Evolutionary conservation across 2,113 vertebrate genomes (phyloP).

Genomic region (Ophiodon elongatus): DNA sequence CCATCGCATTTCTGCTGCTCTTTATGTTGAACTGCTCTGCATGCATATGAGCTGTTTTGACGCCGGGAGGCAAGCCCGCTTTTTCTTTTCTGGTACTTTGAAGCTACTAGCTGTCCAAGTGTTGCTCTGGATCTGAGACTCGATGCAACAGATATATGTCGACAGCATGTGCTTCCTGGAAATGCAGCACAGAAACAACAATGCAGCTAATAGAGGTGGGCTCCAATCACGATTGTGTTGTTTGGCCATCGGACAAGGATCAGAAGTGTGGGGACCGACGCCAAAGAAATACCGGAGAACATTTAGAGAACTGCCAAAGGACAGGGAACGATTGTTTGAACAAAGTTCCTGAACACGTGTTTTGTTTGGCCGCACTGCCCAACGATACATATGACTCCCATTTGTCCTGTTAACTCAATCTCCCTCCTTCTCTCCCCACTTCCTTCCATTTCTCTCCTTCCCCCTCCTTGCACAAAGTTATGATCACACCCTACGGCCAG

Average conservation of each 20-base stretch:
- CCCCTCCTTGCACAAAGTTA: conserved; percentile 36
- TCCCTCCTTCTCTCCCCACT: conserved; percentile 35
- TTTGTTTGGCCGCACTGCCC: conserved; percentile 62
- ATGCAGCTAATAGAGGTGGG: not conserved
- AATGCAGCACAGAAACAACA: not conserved
- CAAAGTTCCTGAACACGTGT: conserved; percentile 55
- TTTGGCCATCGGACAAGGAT: conserved; percentile 60
- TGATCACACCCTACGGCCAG: conserved; percentile 37
- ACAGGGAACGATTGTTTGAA: conserved; percentile 27
- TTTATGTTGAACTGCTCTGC: conserved; percentile 28
- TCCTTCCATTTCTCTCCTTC: conserved; percentile 13
- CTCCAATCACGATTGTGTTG: conserved; percentile 47
- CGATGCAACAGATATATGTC: not conserved
- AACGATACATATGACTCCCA: conserved; percentile 65
- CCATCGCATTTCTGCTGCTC: conserved; percentile 32
- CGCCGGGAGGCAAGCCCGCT: not conserved
- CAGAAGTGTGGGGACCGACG: conserved; percentile 43
- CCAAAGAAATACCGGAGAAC: conserved; percentile 64
- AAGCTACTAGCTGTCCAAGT: conserved; percentile 12
- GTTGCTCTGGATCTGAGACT: conserved; percentile 17
- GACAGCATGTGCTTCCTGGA: not conserved
- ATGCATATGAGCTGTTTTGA: conserved; percentile 49
- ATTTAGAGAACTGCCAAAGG: conserved; percentile 56
- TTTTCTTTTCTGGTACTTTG: conserved; percentile 3
- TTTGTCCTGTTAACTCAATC: conserved; percentile 67